A percentile compares a stretch with the other conserved stretches of the same genome.
phyloP scores from a whole-genome alignment of 2,888 invertebrate species.

The Tipula helvola region DNA sequence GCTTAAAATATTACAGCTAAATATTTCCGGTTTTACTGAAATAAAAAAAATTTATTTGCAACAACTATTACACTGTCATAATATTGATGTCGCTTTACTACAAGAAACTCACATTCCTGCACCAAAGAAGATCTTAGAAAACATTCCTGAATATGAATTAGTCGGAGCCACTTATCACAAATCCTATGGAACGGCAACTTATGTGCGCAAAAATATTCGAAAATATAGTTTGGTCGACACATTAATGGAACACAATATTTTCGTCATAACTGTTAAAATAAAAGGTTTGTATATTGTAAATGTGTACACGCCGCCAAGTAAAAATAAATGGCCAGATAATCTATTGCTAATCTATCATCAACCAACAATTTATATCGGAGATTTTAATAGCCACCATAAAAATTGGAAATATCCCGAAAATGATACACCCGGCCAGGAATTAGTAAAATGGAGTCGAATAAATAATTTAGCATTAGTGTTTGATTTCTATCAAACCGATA shows the following conservation, averaged over 20 bases:
- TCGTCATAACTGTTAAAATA: not conserved
- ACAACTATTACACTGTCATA: not conserved
- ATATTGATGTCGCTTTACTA: not conserved
- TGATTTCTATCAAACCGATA: not conserved
- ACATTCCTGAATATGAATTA: not conserved
- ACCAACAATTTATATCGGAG: not conserved
- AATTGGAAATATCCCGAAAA: not conserved
- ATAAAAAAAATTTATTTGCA: not conserved
- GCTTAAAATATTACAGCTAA: not conserved
- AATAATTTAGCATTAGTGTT: not conserved
- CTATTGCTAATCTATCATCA: not conserved
- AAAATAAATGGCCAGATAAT: not conserved
- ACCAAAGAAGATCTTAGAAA: not conserved
- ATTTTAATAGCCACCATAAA: not conserved
- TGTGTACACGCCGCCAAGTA: not conserved
- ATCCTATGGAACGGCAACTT: not conserved
- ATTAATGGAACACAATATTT: not conserved
- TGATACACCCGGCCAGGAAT: not conserved
- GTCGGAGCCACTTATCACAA: not conserved
- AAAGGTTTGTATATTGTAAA: not conserved
- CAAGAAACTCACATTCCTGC: not conserved
- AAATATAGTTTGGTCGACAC: not conserved
- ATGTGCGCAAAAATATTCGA: not conserved
- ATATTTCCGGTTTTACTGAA: not conserved
- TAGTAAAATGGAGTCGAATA: not conserved